Evolutionary conservation across 1,140 invertebrate species (phyloP).

Genomic region (Amyelois transitella): DNA sequence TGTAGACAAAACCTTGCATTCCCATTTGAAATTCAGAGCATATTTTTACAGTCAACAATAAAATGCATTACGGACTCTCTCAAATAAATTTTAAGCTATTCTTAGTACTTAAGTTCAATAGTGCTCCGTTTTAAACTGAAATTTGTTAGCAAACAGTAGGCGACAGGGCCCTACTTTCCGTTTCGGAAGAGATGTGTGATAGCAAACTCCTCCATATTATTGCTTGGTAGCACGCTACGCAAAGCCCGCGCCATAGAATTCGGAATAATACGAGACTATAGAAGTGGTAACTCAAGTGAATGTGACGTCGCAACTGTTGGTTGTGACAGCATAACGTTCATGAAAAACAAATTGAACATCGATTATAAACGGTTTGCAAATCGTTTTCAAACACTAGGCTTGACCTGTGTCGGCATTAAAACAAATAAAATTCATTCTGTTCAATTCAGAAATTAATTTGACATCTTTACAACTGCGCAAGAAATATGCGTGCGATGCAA

Average conservation of each 20-base stretch:
- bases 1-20: no score
- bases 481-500: no score
- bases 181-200: conserved; percentile 43
- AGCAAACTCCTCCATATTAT: conserved; percentile 34
- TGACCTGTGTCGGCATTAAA: no score
- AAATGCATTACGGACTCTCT: not conserved
- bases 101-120: not conserved
- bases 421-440: no score
- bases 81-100: not conserved
- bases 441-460: no score
- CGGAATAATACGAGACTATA: no score
- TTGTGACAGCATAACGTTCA: no score
- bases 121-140: conserved; percentile 3
- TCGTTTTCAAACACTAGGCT: no score
- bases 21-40: not conserved
- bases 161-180: conserved; percentile 38
- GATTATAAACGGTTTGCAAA: no score
- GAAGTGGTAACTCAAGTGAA: not conserved
- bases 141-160: conserved; percentile 34
- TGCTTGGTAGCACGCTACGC: conserved; percentile 33
- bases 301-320: no score
- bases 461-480: no score
- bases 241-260: no score
- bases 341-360: not conserved
- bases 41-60: not conserved